These are phyloP conservation scores for Sebastes trivittatus DNA, from an alignment of 2,797 vertebrate species.

Conservation along the genomic window DNA sequence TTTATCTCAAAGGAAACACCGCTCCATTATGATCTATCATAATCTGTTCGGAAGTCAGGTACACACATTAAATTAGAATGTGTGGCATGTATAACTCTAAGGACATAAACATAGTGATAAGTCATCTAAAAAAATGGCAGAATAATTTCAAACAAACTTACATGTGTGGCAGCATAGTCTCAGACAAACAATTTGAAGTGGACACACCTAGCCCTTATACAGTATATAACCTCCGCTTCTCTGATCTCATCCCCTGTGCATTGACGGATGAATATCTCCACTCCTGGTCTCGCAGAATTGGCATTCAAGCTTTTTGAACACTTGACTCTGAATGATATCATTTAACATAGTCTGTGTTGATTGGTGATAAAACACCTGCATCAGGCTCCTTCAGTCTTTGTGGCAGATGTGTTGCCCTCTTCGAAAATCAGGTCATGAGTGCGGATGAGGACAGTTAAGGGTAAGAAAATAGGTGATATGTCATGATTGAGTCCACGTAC, in stretches of 20 bases:
- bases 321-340: background rate
- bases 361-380: background rate
- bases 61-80: background rate
- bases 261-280: too few species aligned
- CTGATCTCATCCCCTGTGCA: too few species aligned
- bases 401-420: background rate
- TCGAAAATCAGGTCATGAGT: background rate
- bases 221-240: background rate
- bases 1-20: background rate
- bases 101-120: too few species aligned
- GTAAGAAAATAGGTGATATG: background rate
- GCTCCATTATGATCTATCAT: background rate
- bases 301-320: too few species aligned
- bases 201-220: too few species aligned
- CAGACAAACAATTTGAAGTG: too few species aligned
- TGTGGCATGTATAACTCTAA: background rate
- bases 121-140: too few species aligned
- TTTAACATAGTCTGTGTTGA: background rate
- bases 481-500: background rate
- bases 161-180: too few species aligned
- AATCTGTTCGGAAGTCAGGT: background rate
- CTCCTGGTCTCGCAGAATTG: too few species aligned
- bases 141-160: too few species aligned
- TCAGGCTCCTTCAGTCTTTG: background rate
- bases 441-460: background rate